Conservation (phyloP, 2,888 invertebrate genomes). For the Apamea crenata region DNA sequence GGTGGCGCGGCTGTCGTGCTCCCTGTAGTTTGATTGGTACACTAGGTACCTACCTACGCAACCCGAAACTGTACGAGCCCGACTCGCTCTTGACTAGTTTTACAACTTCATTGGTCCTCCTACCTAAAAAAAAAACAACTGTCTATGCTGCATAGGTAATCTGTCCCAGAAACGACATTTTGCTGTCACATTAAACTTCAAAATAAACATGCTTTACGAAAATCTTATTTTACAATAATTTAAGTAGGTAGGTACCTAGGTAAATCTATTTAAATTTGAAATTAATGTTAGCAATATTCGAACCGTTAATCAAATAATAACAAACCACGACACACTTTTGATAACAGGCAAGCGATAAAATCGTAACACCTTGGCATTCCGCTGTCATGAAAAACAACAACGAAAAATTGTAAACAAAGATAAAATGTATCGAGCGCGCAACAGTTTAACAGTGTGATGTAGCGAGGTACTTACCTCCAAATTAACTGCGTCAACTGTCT, state of each 20-base stretch:
- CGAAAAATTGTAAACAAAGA: constrained; percentile 35
- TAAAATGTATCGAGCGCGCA: constrained; percentile 9
- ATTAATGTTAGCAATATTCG: background rate
- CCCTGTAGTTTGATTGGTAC: background rate
- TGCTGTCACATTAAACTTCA: background rate
- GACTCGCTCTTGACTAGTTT: background rate
- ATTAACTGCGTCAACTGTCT: constrained; percentile 81
- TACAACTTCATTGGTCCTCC: background rate
- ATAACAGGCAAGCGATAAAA: constrained; percentile 45
- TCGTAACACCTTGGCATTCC: constrained; percentile 16
- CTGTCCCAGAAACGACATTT: constrained; percentile 31
- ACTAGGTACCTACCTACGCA: background rate
- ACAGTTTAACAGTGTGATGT: constrained; percentile 46
- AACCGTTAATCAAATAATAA: constrained; percentile 7
- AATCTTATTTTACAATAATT: background rate
- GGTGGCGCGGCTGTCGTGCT: too few species aligned
- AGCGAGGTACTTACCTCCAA: constrained; percentile 76
- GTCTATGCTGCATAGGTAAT: constrained; percentile 12
- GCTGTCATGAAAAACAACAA: constrained; percentile 37
- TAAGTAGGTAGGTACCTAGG: too few species aligned
- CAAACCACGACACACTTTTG: constrained; percentile 8
- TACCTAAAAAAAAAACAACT: background rate
- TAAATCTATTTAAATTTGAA: background rate
- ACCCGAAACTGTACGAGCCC: background rate
- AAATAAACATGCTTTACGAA: background rate